A percentile compares a stretch with the other conserved stretches of the same genome.
phyloP scores from a whole-genome alignment of 2,113 vertebrate genomes.

The Ceyx cyanopectus region DNA sequence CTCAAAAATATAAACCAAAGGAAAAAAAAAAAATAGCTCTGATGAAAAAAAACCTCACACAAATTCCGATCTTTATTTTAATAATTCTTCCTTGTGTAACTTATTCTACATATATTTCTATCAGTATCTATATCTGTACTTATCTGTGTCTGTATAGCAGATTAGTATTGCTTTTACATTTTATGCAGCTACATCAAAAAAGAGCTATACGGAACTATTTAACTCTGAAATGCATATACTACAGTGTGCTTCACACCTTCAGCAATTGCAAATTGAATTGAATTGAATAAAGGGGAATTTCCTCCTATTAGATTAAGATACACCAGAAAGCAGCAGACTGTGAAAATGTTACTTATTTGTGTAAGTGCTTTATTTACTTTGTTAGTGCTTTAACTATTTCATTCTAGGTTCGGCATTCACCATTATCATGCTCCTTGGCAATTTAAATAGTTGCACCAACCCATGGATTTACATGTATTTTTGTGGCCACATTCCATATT shows the following conservation, averaged over 20 bases:
- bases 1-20: background rate
- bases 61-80: background rate
- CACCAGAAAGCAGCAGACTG: background rate
- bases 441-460: conserved; percentile 85
- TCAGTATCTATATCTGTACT: background rate
- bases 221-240: background rate
- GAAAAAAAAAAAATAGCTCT: background rate
- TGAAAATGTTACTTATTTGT: background rate
- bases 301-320: background rate
- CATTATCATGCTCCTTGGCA: conserved; percentile 85
- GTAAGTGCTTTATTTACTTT: background rate
- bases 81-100: background rate
- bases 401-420: conserved; percentile 79
- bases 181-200: background rate
- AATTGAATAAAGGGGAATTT: background rate
- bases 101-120: background rate
- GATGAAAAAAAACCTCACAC: background rate
- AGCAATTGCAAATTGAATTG: background rate
- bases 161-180: background rate
- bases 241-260: background rate
- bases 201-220: background rate
- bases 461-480: conserved; percentile 89
- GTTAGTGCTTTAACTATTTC: conserved; percentile 13
- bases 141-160: background rate
- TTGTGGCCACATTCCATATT: conserved; percentile 73